Conservation (phyloP, 2,797 vertebrate genomes). For the Coilia nasus region DNA sequence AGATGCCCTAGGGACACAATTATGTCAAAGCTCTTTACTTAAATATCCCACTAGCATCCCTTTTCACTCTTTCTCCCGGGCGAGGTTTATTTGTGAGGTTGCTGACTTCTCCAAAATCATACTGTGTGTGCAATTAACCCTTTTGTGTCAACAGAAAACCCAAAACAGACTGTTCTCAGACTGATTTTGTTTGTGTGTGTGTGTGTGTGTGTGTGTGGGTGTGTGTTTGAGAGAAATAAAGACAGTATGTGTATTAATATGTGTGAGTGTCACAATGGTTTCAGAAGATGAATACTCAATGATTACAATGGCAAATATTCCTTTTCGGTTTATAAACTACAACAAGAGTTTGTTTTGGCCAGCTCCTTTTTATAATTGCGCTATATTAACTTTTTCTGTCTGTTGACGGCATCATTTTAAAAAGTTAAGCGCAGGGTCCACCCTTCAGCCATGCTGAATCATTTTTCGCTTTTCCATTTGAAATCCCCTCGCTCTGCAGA, state of each 20-base stretch:
- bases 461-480: constrained; percentile 42
- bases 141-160: constrained; percentile 2
- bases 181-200: background rate
- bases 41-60: background rate
- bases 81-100: constrained; percentile 59
- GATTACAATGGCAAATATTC: background rate
- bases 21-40: background rate
- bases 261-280: background rate
- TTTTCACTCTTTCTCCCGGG: constrained; percentile 13
- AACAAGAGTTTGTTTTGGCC: background rate
- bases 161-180: background rate
- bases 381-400: too few relatives aligned
- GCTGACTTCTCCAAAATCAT: constrained; percentile 35
- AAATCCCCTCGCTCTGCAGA: constrained; percentile 19
- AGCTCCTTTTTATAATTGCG: background rate
- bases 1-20: background rate
- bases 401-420: background rate
- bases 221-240: background rate
- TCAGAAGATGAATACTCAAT: background rate
- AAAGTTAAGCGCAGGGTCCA: background rate
- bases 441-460: constrained; percentile 35
- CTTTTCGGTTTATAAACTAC: background rate
- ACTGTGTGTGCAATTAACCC: constrained; percentile 10
- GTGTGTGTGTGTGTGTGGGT: too few relatives aligned
- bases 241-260: background rate